Percentiles rank a stretch among this genome's conserved stretches.
phyloP scores from a whole-genome alignment of 2,797 vertebrate genomes.

The Falco concolor region DNA sequence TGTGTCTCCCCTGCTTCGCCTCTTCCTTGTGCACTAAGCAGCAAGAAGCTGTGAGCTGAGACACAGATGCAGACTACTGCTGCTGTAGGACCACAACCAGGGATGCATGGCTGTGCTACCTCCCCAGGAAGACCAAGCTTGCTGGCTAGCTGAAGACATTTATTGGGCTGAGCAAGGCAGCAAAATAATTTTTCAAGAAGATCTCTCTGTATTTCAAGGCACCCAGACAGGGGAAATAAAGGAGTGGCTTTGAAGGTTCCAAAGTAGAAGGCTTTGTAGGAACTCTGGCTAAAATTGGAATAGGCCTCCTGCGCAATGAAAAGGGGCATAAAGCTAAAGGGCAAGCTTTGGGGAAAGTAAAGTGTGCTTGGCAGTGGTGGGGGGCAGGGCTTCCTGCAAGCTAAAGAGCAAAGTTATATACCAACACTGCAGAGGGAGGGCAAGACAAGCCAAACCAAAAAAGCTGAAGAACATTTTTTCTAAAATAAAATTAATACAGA shows the following conservation, averaged over 20 bases:
- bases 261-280: not conserved
- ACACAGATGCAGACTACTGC: not conserved
- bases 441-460: not conserved
- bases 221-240: not conserved
- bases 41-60: fast-evolving
- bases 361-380: not conserved
- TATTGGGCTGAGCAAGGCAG: not conserved
- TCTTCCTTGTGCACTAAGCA: not conserved
- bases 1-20: not conserved
- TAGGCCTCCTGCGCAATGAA: not conserved
- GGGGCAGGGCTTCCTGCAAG: not conserved
- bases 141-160: not conserved
- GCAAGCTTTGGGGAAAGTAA: not conserved
- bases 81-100: not conserved
- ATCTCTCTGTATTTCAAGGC: not conserved
- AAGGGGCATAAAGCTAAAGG: not conserved
- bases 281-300: not conserved
- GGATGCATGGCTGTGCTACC: not conserved
- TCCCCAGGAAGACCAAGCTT: not conserved
- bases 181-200: not conserved
- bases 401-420: not conserved
- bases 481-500: not conserved
- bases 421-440: not conserved
- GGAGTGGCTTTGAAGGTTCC: not conserved
- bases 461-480: not conserved